These are phyloP conservation scores for Gobio gobio DNA, from an alignment of 2,113 vertebrate genomes.

Conservation along the genomic window DNA sequence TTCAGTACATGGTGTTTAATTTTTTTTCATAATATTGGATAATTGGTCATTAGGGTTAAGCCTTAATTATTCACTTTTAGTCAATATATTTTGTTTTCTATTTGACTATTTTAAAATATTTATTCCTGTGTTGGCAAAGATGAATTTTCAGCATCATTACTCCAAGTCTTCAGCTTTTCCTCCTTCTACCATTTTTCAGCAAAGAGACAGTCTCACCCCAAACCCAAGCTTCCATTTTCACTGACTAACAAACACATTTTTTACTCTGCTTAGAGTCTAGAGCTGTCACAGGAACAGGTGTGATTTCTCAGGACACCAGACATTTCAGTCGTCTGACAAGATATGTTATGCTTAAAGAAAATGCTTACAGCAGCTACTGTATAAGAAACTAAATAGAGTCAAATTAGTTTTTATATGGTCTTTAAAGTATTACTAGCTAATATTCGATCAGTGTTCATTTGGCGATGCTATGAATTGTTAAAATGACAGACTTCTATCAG, in stretches of 20 bases:
- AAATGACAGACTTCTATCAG: background rate
- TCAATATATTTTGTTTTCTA: background rate
- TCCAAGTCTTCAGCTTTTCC: too few relatives aligned
- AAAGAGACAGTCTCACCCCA: background rate
- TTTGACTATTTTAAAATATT: background rate
- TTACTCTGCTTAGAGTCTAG: background rate
- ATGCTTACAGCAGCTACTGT: slow-evolving; percentile 11
- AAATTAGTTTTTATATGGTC: background rate
- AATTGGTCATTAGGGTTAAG: too few relatives aligned
- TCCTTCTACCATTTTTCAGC: background rate
- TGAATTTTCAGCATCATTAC: background rate
- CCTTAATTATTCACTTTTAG: too few relatives aligned
- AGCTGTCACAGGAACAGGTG: background rate
- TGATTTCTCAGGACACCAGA: background rate
- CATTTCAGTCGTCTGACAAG: background rate
- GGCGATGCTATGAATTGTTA: background rate
- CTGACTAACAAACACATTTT: background rate
- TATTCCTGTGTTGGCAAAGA: background rate
- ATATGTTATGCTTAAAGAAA: background rate
- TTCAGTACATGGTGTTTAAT: too few relatives aligned
- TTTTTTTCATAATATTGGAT: too few relatives aligned
- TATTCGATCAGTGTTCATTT: background rate
- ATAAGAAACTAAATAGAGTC: background rate
- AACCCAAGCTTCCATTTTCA: background rate
- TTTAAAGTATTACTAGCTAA: background rate